Conservation (phyloP, 2,113 vertebrate genomes). For the Okapia johnstoni region DNA sequence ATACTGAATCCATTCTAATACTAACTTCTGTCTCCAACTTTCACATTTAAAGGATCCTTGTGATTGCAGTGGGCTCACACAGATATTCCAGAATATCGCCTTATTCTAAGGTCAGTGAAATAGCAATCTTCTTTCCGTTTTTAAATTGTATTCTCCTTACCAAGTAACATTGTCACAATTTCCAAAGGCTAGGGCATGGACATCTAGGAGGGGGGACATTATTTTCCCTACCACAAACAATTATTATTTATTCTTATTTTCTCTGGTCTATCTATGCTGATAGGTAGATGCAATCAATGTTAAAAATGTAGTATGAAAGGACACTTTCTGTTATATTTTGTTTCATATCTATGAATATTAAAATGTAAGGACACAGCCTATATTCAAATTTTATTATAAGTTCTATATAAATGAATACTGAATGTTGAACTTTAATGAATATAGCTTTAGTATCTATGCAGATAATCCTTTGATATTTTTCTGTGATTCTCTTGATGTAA, state of each 20-base stretch:
- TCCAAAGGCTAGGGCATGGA: neutral
- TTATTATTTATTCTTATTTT: neutral
- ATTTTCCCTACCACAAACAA: neutral
- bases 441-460: neutral
- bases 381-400: neutral
- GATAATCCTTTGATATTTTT: neutral
- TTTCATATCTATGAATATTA: neutral
- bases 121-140: neutral
- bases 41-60: neutral
- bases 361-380: neutral
- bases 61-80: neutral
- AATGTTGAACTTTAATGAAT: neutral
- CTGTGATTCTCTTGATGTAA: neutral
- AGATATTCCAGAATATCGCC: neutral
- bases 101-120: neutral
- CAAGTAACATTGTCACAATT: neutral
- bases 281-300: neutral
- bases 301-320: neutral
- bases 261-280: neutral
- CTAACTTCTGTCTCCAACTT: neutral
- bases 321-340: neutral
- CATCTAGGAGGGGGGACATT: neutral
- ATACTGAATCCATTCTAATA: neutral
- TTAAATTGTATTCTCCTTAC: neutral
- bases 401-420: neutral